Base-by-base conservation (phyloP, 2,113 vertebrate genomes). In the Numenius arquata region DNA sequence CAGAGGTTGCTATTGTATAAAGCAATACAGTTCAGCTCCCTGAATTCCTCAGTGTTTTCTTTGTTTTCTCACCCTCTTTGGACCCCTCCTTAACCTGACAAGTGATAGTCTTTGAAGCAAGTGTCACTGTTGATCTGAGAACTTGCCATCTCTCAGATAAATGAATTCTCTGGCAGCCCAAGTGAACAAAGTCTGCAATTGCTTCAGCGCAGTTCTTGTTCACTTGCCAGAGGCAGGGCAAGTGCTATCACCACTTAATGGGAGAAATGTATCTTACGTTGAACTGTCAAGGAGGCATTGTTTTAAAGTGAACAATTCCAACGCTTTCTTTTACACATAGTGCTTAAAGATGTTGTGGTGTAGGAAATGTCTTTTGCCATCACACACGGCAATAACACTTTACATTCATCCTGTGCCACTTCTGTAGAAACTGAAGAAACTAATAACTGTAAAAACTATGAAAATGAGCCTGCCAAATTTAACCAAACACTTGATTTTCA, bases 361-460 rank as follows among this genome's bases (percentile, higher is more conserved):
- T 22, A 67, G 8, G 20, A 81, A 74, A 67, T 12, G 4, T 14
- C 3, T 75, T 79, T 58, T 77, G 40, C 40, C 10, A 21, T 80
- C 12, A 56, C 12, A 26, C 0, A 0, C 4, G 45, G 6, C 21
- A 72, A 40, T 63, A 63, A 50, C 3, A 38, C 0, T 32, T 55
- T 53, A 11, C 6, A 38, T 40, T 63, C 5, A 26, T 63, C 6
- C 32, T 55, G 9, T 63, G 20, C 5, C 25, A 23, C 30, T 82
- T 85, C 74, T 45, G 5, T 20, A 77, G 38, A 53, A 74, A 4
- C 5, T 48, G 53, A 70, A 84, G n/a, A 81, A 26, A 61, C 7
- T 32, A 32, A 41, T 38, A 84, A 77, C 12, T 26, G 10, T 12
- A 68, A 88, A 79, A 94, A 63, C 17, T 25, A 15, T 22, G 12